Conservation (phyloP, 2,113 vertebrate species). For the Clinocottus analis region DNA sequence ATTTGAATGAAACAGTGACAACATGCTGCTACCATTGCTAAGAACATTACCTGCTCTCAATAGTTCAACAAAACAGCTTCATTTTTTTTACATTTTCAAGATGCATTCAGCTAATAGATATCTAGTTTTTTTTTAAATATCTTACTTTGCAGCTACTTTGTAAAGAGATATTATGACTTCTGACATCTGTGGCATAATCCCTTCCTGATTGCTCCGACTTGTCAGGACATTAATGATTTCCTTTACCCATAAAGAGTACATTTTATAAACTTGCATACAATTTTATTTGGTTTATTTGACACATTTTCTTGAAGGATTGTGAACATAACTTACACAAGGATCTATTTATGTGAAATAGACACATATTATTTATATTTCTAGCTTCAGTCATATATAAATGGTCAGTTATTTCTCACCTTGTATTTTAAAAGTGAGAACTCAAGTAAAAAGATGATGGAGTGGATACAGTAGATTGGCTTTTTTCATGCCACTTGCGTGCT, state of each 20-base stretch:
- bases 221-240: background rate
- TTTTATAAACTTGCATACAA: background rate
- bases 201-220: background rate
- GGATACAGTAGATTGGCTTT: conserved; percentile 30
- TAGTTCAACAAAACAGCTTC: background rate
- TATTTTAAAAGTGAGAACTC: background rate
- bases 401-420: background rate
- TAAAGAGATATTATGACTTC: background rate
- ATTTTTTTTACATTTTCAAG: background rate
- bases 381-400: background rate
- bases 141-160: background rate
- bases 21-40: background rate
- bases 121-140: background rate
- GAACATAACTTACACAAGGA: background rate
- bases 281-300: background rate
- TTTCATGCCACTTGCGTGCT: conserved; percentile 49
- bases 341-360: background rate
- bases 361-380: background rate
- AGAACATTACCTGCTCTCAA: background rate
- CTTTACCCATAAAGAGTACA: background rate
- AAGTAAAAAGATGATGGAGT: background rate
- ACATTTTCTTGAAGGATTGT: background rate
- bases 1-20: too few species aligned
- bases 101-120: background rate
- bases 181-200: background rate